Evolutionary conservation across 2,113 vertebrate genomes (phyloP), one percentile per base, ranked within the genome.

Genomic region (Cyrtonyx montezumae): DNA sequence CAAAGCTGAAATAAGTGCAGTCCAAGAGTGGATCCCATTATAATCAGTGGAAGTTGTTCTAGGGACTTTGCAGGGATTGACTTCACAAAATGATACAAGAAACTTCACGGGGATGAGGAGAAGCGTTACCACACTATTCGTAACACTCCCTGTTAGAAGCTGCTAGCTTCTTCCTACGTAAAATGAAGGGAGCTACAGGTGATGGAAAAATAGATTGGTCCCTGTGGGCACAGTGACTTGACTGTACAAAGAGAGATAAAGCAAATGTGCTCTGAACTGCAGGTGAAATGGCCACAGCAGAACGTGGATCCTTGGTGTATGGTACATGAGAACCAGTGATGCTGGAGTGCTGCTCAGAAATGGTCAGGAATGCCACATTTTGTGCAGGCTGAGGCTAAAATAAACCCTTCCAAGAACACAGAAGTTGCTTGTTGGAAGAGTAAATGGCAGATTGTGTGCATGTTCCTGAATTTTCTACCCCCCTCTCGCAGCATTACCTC

Each of bases 131-230:
- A 89, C 17, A 16, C 93, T 91, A 88, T 94, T 95, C 95, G 90
- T 91, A 94, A 91, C 75, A 34, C 81, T 94, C 89, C 93, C 93
- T 75, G 90, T 84, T 56, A 71, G 88, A 83, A 93, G 79, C 87
- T 88, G 97, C 94, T 74, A 76, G 86, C 83, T 96, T 58, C 92
- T 96, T 96, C 85, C 96, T 90, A 94, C 74, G 59, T 86, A 84
- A 91, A 91, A 90, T 55, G 79, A 95, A 95, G 94, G 94, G 92
- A 97, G 96, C 91, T 97, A 97, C 77, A 94, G 97, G 96, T 97
- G 97, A 94, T 90, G 95, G 97, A 96, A 97, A 98, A 98, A 97
- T 96, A 97, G 97, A 97, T 97, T 96, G 96, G 96, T 98, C 97
- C 96, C 97, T 77, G 79, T 71, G 97, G 97, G 96, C 53, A 71